phyloP scores from a whole-genome alignment of 2,888 invertebrate genomes.

The Romanomermis culicivorax region DNA sequence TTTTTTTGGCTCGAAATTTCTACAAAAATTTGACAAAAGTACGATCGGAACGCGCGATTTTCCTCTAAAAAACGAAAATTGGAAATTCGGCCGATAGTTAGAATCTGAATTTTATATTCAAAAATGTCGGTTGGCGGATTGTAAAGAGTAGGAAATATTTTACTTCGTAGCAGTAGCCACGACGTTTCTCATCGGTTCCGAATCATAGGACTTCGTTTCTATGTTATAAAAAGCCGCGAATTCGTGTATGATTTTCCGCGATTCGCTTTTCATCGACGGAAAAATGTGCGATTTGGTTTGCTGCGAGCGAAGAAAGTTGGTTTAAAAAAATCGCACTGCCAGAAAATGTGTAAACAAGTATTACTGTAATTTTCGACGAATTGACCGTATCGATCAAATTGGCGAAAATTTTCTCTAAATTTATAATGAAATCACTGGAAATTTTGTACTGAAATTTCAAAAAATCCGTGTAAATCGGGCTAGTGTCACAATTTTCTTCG shows the following conservation, averaged over 20 bases:
- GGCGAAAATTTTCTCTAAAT: conserved; percentile 57
- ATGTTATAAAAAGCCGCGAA: conserved; percentile 82
- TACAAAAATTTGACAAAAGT: no score
- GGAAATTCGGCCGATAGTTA: no score
- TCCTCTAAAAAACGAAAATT: no score
- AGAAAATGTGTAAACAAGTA: no score
- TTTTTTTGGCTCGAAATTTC: no score
- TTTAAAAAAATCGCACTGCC: no score
- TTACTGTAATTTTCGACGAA: no score
- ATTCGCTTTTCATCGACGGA: conserved; percentile 75
- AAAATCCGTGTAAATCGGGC: conserved; percentile 61
- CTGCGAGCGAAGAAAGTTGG: no score
- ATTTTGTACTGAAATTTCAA: conserved; percentile 59
- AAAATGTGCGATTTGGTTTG: conserved; percentile 56
- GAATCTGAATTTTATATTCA: no score
- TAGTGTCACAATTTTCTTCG: neutral
- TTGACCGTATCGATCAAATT: conserved; percentile 68
- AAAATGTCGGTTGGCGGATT: no score
- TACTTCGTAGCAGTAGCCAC: conserved; percentile 31
- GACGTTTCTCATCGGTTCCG: conserved; percentile 80
- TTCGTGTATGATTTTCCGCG: conserved; percentile 76
- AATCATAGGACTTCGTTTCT: conserved; percentile 76
- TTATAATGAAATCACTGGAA: conserved; percentile 55
- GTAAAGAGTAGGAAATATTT: no score
- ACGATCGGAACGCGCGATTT: no score